Evolutionary conservation across 2,113 vertebrate genomes (phyloP).

Genomic region (Toxotes jaculatrix): DNA sequence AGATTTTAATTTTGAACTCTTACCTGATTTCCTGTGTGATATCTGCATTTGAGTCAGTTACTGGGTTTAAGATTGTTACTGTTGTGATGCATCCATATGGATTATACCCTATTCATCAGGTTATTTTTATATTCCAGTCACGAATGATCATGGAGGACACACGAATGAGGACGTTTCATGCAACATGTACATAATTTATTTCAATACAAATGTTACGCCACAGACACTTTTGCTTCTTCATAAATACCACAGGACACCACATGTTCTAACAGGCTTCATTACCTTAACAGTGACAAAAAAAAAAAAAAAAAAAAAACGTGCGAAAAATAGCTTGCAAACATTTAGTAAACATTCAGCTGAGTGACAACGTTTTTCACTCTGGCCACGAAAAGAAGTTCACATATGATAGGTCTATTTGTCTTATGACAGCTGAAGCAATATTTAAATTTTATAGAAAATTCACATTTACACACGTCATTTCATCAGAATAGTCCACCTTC

Average conservation of each 20-base stretch:
- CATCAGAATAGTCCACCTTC: slow-evolving; percentile 1
- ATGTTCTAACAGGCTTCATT: slow-evolving; percentile 70
- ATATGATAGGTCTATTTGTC: slow-evolving; percentile 45
- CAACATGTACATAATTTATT: slow-evolving; percentile 84
- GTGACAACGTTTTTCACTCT: slow-evolving; percentile 57
- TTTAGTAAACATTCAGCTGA: slow-evolving; percentile 82
- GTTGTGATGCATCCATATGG: not conserved
- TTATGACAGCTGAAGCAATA: slow-evolving; percentile 39
- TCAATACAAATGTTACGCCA: slow-evolving; percentile 72
- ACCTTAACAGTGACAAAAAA: slow-evolving; percentile 63
- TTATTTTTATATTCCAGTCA: slow-evolving; percentile 1
- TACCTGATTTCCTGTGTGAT: no score
- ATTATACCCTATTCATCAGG: not conserved
- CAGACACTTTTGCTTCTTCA: slow-evolving; percentile 66
- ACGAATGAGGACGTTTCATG: slow-evolving; percentile 24
- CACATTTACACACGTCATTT: slow-evolving; percentile 55
- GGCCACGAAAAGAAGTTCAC: slow-evolving; percentile 44
- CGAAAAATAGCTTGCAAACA: slow-evolving; percentile 74
- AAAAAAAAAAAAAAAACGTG: slow-evolving; percentile 55
- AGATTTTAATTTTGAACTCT: no score
- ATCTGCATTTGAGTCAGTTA: no score
- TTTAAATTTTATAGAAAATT: slow-evolving; percentile 52
- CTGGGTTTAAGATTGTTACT: no score
- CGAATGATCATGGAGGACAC: slow-evolving; percentile 29
- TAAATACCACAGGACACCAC: slow-evolving; percentile 81